A percentile compares a stretch with the other conserved stretches of the same genome.
These are phyloP conservation scores for Tortrix viridana DNA, from an alignment of 2,888 invertebrate genomes.

Conservation along the genomic window DNA sequence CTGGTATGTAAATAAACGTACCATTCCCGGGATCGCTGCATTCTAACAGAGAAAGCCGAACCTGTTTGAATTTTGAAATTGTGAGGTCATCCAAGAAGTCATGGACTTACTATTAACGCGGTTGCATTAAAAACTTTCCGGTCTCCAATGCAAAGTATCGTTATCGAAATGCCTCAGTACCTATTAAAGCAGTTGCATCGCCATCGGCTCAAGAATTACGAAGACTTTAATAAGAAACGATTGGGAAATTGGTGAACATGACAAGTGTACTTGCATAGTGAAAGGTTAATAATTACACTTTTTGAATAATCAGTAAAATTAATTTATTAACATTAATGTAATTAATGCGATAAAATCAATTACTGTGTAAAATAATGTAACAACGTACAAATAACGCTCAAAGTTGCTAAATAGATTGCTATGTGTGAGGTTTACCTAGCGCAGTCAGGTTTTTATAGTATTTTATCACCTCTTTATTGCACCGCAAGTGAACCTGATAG, in stretches of 20 bases:
- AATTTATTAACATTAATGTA: slow-evolving; percentile 19
- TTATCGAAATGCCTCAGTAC: neutral
- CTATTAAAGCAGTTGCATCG: neutral
- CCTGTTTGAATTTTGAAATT: slow-evolving; percentile 65
- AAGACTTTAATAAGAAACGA: no score
- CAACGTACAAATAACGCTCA: no score
- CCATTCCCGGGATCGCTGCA: slow-evolving; percentile 65
- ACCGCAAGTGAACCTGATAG: slow-evolving; percentile 22
- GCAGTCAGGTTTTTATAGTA: neutral
- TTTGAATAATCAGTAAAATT: slow-evolving; percentile 30
- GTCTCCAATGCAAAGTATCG: neutral
- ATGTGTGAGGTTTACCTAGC: neutral
- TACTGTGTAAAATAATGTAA: slow-evolving; percentile 5
- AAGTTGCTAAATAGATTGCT: no score
- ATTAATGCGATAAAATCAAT: slow-evolving; percentile 15
- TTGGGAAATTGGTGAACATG: no score
- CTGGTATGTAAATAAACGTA: slow-evolving; percentile 58
- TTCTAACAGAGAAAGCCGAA: slow-evolving; percentile 63
- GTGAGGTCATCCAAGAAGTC: slow-evolving; percentile 41
- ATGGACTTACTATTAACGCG: slow-evolving; percentile 17
- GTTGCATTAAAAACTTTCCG: slow-evolving; percentile 6
- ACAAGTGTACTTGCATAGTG: slow-evolving; percentile 5
- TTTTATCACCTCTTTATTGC: slow-evolving; percentile 20
- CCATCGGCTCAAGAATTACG: slow-evolving; percentile 4
- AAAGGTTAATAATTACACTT: slow-evolving; percentile 20